phyloP scores from a whole-genome alignment of 2,797 vertebrate species.

The Huso huso region DNA sequence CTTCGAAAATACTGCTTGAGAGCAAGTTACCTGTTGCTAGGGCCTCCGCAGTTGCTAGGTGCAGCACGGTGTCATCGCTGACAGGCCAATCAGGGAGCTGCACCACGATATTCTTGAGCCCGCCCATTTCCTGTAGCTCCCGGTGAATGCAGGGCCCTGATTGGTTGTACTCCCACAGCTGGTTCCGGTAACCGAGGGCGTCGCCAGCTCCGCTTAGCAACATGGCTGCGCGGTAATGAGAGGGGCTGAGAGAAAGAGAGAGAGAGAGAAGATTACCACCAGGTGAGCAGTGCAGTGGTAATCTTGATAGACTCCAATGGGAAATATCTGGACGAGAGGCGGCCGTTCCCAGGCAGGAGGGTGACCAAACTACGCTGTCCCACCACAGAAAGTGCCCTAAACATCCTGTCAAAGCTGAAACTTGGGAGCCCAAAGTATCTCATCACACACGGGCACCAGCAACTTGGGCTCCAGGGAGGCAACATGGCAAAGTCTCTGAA shows the following conservation, averaged over 20 bases:
- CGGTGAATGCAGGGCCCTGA: conserved; percentile 57
- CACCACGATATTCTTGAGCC: conserved; percentile 52
- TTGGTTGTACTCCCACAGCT: conserved; percentile 62
- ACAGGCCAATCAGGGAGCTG: conserved; percentile 73
- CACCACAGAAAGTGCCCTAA: neutral
- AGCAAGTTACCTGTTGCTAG: conserved; percentile 62
- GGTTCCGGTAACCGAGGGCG: conserved; percentile 66
- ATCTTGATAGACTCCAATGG: conserved; percentile 3
- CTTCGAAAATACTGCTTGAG: too few species aligned
- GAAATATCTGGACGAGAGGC: neutral
- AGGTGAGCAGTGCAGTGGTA: too few species aligned
- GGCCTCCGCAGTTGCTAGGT: conserved; percentile 72
- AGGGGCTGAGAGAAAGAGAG: conserved; percentile 29
- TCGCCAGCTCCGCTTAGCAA: conserved; percentile 73
- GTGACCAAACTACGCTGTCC: conserved; percentile 1
- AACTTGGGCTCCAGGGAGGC: conserved; percentile 2
- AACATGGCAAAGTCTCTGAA: neutral
- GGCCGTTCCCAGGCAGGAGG: neutral
- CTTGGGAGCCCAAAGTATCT: neutral
- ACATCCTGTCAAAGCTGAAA: neutral
- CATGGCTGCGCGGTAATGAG: conserved; percentile 64
- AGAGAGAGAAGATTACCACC: conserved; percentile 1
- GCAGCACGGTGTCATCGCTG: conserved; percentile 77
- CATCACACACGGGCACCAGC: conserved; percentile 1
- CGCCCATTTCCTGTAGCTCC: conserved; percentile 67